Percentiles rank a stretch among this genome's conserved stretches.
Evolutionary conservation across 2,888 invertebrate genomes (phyloP).

Genomic region (Harmothoe impar): DNA sequence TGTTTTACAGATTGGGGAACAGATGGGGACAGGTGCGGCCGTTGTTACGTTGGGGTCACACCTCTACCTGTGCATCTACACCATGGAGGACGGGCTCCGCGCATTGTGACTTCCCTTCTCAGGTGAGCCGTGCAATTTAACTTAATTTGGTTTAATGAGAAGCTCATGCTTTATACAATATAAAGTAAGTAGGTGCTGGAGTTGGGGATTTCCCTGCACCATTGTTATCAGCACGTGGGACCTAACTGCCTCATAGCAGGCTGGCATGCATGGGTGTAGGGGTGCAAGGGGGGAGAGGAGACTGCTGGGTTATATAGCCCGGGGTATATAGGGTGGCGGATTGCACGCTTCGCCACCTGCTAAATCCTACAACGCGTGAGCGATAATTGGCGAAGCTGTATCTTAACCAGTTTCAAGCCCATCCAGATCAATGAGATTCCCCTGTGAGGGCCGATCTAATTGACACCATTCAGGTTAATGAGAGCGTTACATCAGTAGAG

Average conservation of each 20-base stretch:
- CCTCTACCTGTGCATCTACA: background rate
- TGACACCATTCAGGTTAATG: constrained; percentile 6
- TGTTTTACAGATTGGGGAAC: background rate
- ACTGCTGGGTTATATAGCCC: background rate
- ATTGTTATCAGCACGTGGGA: background rate
- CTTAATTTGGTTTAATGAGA: constrained; percentile 26
- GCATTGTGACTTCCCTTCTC: background rate
- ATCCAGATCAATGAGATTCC: background rate
- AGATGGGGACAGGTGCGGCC: background rate
- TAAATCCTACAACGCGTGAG: background rate
- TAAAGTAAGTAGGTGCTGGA: background rate
- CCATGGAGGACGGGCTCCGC: background rate
- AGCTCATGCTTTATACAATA: background rate
- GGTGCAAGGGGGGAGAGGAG: background rate
- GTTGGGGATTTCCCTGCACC: background rate
- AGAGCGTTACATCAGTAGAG: background rate
- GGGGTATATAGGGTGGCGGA: background rate
- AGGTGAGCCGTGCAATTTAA: background rate
- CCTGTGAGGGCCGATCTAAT: background rate
- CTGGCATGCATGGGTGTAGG: background rate
- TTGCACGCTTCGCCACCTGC: background rate
- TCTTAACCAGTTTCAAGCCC: background rate
- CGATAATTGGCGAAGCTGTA: constrained; percentile 1
- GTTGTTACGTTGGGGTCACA: background rate
- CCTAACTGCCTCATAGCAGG: background rate